phyloP scores from a whole-genome alignment of 1,140 invertebrate genomes.

The Euschistus heros region DNA sequence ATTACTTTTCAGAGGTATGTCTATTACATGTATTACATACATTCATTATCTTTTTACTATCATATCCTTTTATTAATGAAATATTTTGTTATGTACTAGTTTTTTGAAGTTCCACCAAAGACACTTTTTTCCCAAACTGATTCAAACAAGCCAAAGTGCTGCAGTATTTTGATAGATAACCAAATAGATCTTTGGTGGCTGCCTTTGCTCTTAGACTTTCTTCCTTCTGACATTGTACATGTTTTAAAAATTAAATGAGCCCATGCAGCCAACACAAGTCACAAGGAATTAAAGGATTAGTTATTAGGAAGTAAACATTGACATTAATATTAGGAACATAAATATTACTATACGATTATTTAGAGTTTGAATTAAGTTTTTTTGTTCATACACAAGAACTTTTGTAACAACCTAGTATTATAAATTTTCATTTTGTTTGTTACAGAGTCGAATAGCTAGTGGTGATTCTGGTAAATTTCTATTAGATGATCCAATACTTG shows the following conservation, averaged over 20 bases:
- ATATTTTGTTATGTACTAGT: neutral
- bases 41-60: neutral
- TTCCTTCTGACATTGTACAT: neutral
- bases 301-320: neutral
- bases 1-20: constrained; percentile 58
- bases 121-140: neutral
- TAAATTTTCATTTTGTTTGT: constrained; percentile 7
- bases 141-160: neutral
- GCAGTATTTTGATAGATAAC: too few species aligned
- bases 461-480: constrained; percentile 55
- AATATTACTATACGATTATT: too few species aligned
- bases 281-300: too few species aligned
- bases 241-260: neutral
- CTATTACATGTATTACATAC: neutral
- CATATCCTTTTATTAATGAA: neutral
- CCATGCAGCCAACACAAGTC: too few species aligned
- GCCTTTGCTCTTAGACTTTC: neutral
- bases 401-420: neutral
- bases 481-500: constrained; percentile 49
- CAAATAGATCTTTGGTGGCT: too few species aligned
- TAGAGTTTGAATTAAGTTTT: neutral
- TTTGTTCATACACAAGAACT: neutral
- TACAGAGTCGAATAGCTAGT: constrained; percentile 52
- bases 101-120: neutral
- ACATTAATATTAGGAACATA: neutral